These are phyloP conservation scores for Thunnus maccoyii DNA, from an alignment of 2,113 vertebrate species.

Conservation along the genomic window DNA sequence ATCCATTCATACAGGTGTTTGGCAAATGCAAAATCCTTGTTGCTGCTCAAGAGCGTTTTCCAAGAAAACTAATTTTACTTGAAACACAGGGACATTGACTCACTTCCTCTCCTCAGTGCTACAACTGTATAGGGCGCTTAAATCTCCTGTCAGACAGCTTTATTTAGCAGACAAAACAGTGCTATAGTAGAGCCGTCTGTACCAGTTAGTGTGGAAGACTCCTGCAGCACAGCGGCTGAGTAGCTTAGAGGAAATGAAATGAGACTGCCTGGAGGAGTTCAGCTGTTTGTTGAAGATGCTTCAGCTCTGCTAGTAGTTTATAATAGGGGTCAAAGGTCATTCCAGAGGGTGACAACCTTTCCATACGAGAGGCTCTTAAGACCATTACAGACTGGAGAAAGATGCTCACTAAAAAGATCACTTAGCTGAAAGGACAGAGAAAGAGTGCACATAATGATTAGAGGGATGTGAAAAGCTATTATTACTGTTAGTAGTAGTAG, in stretches of 20 bases:
- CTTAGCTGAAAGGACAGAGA: neutral
- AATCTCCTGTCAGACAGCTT: constrained; percentile 13
- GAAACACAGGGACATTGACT: neutral
- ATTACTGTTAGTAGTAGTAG: neutral
- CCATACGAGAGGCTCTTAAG: neutral
- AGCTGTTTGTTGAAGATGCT: constrained; percentile 10
- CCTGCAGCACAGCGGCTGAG: constrained; percentile 7
- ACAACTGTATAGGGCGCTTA: neutral
- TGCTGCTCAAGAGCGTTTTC: too few species aligned
- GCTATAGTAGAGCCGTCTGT: neutral
- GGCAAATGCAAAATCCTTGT: too few species aligned
- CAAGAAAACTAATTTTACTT: too few species aligned
- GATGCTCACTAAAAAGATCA: constrained; percentile 22
- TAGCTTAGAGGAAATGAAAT: constrained; percentile 15
- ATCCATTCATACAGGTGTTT: too few species aligned
- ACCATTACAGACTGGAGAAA: constrained; percentile 27
- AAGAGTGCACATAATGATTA: neutral
- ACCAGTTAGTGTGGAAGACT: constrained; percentile 10
- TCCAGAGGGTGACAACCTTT: constrained; percentile 19
- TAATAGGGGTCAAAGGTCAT: constrained; percentile 37
- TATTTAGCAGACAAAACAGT: constrained; percentile 21
- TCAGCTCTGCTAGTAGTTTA: constrained; percentile 2
- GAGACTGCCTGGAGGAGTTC: neutral
- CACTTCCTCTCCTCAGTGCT: neutral
- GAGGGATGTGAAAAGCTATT: neutral